Evolutionary conservation across 2,113 vertebrate genomes (phyloP), one percentile per base, ranked within the genome.

Genomic region (Xiphorhynchus elegans): DNA sequence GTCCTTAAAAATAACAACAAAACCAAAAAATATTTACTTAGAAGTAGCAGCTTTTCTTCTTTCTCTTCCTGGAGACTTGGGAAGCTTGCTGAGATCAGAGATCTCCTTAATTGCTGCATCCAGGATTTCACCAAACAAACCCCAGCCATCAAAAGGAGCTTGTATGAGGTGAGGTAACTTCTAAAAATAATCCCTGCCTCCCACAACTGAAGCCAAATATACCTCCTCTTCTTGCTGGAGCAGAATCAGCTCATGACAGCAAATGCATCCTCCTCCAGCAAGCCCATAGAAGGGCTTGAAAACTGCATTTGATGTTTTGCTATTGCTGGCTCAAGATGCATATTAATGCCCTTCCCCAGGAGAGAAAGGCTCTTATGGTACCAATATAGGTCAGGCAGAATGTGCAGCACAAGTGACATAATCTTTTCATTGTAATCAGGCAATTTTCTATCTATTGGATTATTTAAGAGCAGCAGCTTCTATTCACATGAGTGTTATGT

Each of bases 171-270:
- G 93, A 96, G 89, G 59, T 91, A 84, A 93, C 78, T 93, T 90
- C 91, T 95, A 97, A 94, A 96, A 94, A 96, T 96, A 96, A 73
- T 40, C 80, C 42, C 84, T 88, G 74, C 91, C 92, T 96, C 95
- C 94, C 91, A 87, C 93, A 84, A 55, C 59, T 44, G 95, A 94
- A 88, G 93, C 93, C 91, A 97, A 92, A 95, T 95, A 97, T 86
- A 93, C 85, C 72, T 90, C 84, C 89, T 79, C 20, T 59, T 59
- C 84, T 68, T 91, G 66, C 3, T 93, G 78, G 63, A 91, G 83
- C 90, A 88, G 73, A 91, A 69, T 50, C 77, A 87, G 79, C 90
- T 83, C 55, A 35, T 84, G 82, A 96, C 75, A 96, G 93, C 78
- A 94, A 87, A 94, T 62, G 67, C 68, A 80, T 78, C 82, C 95